These are phyloP conservation scores for Blastobasis adustella DNA, from an alignment of 2,888 invertebrate species.

Conservation along the genomic window DNA sequence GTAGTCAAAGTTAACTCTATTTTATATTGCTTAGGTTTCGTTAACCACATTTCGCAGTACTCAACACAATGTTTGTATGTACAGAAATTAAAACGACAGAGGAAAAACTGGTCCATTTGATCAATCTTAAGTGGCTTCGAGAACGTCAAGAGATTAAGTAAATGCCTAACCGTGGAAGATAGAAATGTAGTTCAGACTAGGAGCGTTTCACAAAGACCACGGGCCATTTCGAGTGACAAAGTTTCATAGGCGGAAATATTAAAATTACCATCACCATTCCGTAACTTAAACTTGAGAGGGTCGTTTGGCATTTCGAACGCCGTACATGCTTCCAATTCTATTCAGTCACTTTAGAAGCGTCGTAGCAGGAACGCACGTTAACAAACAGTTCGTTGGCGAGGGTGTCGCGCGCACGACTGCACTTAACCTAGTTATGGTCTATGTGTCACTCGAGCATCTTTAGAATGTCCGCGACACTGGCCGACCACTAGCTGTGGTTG, in stretches of 20 bases:
- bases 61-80: constrained; percentile 8
- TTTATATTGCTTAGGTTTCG: constrained; percentile 28
- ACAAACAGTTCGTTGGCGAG: not conserved
- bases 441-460: not conserved
- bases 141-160: not conserved
- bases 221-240: not conserved
- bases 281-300: not conserved
- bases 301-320: not conserved
- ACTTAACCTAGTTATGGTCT: not conserved
- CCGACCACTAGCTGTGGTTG: constrained; percentile 56
- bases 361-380: not conserved
- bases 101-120: constrained; percentile 19
- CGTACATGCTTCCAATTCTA: not conserved
- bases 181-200: constrained; percentile 3
- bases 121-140: constrained; percentile 14
- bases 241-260: constrained; percentile 6
- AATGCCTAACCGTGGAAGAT: not conserved
- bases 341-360: not conserved
- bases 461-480: constrained; percentile 1
- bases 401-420: not conserved
- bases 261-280: not conserved
- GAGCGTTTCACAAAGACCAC: constrained; percentile 4
- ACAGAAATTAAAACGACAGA: constrained; percentile 22
- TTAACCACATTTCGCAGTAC: not conserved
- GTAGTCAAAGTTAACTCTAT: constrained; percentile 16